These are phyloP conservation scores for Athene cunicularia DNA, from an alignment of 2,113 vertebrate genomes.

Conservation along the genomic window DNA sequence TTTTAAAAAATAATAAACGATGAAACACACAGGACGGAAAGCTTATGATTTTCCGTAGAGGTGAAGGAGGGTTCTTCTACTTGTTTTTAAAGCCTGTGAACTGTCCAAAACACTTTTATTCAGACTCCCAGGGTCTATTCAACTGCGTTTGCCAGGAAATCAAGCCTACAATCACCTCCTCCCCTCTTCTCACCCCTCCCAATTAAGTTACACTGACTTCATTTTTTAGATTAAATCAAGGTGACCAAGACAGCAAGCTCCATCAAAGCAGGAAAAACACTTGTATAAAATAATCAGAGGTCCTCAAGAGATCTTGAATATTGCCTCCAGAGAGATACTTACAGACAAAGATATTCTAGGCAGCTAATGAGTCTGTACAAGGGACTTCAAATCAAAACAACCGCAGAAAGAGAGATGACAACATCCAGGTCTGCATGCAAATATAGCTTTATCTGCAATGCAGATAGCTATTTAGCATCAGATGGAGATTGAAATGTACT, in stretches of 20 bases:
- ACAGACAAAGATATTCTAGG: not conserved
- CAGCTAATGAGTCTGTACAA: not conserved
- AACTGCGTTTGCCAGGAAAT: slow-evolving; percentile 5
- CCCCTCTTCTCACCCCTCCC: not conserved
- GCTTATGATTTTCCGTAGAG: not conserved
- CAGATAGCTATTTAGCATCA: slow-evolving; percentile 19
- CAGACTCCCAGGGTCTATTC: not conserved
- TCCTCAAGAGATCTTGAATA: not conserved
- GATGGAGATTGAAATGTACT: not conserved
- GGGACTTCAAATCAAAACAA: not conserved
- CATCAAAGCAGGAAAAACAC: not conserved
- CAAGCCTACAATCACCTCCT: slow-evolving; percentile 27
- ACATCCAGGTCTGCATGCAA: not conserved
- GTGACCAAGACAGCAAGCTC: not conserved
- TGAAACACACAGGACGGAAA: not conserved
- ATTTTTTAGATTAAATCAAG: slow-evolving; percentile 27
- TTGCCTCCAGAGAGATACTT: not conserved
- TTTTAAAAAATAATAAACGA: not conserved
- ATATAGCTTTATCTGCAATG: not conserved
- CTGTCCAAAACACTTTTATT: not conserved
- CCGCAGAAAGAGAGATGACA: not conserved
- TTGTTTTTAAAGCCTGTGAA: not conserved
- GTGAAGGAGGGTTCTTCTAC: not conserved
- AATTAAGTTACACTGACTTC: slow-evolving; percentile 1
- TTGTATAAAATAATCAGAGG: not conserved